Conservation (phyloP, 2,113 vertebrate genomes). For the Columbina picui region DNA sequence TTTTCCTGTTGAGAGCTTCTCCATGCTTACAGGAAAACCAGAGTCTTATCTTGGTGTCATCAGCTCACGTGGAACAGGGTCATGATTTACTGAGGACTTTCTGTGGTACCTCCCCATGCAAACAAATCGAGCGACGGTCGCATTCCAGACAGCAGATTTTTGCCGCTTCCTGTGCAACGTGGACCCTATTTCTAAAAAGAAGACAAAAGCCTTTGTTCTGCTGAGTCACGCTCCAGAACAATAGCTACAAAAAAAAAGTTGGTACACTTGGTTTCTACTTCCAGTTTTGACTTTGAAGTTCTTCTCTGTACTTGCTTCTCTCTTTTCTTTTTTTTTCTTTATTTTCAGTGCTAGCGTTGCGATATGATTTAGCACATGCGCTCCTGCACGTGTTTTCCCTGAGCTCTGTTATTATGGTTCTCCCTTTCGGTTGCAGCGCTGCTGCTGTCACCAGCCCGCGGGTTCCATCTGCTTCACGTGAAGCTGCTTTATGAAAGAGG, state of each 20-base stretch:
- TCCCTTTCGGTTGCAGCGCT: neutral
- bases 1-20: neutral
- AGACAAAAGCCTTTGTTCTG: neutral
- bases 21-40: neutral
- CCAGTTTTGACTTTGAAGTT: constrained; percentile 20
- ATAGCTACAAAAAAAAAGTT: neutral
- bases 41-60: neutral
- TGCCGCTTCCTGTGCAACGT: neutral
- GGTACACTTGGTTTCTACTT: neutral
- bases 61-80: neutral
- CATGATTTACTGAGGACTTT: neutral
- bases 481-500: neutral
- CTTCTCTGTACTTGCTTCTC: neutral
- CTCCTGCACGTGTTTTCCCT: neutral
- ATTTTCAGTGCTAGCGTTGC: neutral
- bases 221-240: constrained; percentile 12
- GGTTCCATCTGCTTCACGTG: neutral
- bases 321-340: neutral
- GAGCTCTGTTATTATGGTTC: neutral
- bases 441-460: neutral
- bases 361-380: neutral
- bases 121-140: neutral
- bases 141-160: neutral
- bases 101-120: neutral
- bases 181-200: neutral